Percentiles rank a stretch among this genome's conserved stretches.
Evolutionary conservation across 2,797 vertebrate species (phyloP).

Genomic region (Neomorphus geoffroyi): DNA sequence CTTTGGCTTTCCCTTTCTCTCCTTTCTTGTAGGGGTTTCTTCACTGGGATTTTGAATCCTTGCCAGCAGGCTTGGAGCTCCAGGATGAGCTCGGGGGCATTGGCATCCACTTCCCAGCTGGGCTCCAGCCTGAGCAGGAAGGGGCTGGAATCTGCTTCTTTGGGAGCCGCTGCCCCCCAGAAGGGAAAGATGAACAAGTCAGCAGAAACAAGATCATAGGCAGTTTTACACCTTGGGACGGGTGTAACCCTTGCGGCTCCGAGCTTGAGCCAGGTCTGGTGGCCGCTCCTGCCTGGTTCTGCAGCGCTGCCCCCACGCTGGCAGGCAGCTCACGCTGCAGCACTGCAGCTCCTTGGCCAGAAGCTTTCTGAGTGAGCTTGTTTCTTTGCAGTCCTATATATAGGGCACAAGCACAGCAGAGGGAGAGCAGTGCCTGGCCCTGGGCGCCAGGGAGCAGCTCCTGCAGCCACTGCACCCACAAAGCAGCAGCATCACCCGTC

Average conservation of each 20-base stretch:
- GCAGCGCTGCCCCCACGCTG: rapidly evolving
- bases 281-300: rapidly evolving
- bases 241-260: background rate
- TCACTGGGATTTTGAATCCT: too few relatives aligned
- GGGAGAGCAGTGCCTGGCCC: background rate
- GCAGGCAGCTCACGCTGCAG: rapidly evolving
- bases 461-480: rapidly evolving
- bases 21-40: background rate
- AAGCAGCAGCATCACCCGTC: rapidly evolving
- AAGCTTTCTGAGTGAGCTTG: rapidly evolving
- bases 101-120: rapidly evolving
- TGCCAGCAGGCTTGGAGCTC: background rate
- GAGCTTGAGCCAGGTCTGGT: rapidly evolving
- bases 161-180: rapidly evolving
- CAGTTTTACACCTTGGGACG: background rate
- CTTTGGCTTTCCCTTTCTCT: rapidly evolving
- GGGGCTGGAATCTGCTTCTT: background rate
- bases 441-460: rapidly evolving
- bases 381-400: background rate
- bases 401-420: too few relatives aligned
- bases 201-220: rapidly evolving
- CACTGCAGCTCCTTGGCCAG: background rate
- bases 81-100: too few relatives aligned
- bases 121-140: background rate
- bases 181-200: rapidly evolving